A percentile compares a stretch with the other conserved stretches of the same genome.
Evolutionary conservation across 2,888 invertebrate genomes (phyloP).

Genomic region (Oxyscelio sp.): DNA sequence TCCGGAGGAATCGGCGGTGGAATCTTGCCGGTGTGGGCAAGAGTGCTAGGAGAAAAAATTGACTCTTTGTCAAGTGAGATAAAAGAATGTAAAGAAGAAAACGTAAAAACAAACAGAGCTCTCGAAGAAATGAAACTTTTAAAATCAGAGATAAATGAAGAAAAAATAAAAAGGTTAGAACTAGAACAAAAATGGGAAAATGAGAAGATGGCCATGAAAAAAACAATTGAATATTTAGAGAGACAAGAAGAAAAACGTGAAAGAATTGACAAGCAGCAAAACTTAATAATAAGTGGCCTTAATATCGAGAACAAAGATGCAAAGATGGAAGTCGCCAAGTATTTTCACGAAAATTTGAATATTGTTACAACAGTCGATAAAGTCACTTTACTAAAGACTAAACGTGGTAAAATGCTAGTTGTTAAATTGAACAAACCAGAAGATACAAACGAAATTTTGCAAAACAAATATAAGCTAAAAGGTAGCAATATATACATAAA

Average conservation of each 20-base stretch:
- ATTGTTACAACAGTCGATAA: not conserved
- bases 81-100: not conserved
- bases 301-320: not conserved
- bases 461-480: not conserved
- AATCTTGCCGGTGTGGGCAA: not conserved
- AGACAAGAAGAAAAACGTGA: no score
- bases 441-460: not conserved
- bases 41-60: not conserved
- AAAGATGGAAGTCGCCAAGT: no score
- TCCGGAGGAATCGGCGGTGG: no score
- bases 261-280: no score
- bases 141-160: not conserved
- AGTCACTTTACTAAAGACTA: no score
- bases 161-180: not conserved
- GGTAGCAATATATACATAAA: not conserved
- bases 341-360: no score
- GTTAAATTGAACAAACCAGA: not conserved
- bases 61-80: not conserved
- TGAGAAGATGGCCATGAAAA: no score
- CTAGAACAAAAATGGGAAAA: not conserved
- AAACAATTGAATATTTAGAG: no score
- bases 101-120: not conserved
- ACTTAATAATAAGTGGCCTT: no score
- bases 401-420: not conserved
- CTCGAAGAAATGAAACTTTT: not conserved